Base-by-base conservation (phyloP, 1,140 invertebrate species). In the Conus betulinus region DNA sequence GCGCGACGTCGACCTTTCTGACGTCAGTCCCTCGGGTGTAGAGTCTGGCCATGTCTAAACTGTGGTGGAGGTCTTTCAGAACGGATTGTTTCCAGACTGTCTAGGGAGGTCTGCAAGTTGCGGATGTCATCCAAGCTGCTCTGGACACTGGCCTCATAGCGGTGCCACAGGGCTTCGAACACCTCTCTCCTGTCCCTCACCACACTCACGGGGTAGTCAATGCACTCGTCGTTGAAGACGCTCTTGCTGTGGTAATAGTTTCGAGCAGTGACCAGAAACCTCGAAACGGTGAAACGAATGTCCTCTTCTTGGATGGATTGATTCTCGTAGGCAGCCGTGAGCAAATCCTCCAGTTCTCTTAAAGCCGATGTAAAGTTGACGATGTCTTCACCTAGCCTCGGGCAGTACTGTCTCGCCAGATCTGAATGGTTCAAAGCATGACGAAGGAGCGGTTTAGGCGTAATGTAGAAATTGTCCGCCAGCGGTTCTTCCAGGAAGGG, bases 171-270 rank as follows among this genome's bases (percentile, higher is more conserved):
- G 8, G 78, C 71, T n/a, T 88, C 23, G 55, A 92, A 92, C 11
- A 89, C 51, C 53, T 84, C 87, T 20, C 89, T 87, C 78, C 90
- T 82, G 25, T 89, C 67, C 60, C 90, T 5, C 5, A 94, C 27
- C n/a, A 92, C 85, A 11, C 83, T 63, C 57, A 90, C 27, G 27
- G 93, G 92, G 83, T 91, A 91, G 8, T 93, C 91, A 17, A 93
- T 89, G 15, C 81, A 82, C 71, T 93, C 91, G 13, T 74, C 86
- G 78, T 92, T 92, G 85, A 94, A 90, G 5, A 85, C 85, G 84
- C 91, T 93, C 85, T 92, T 92, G 79, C 91, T 91, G 27, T 91
- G 90, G 23, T 88, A 91, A 81, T 87, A 93, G 8, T 60, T n/a
- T 27, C 91, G 82, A 60, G 91, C 91, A 0, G 79, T 60, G 5